Evolutionary conservation across 2,113 vertebrate genomes (phyloP), one percentile per base, ranked within the genome.

Genomic region (Mustela lutreola): DNA sequence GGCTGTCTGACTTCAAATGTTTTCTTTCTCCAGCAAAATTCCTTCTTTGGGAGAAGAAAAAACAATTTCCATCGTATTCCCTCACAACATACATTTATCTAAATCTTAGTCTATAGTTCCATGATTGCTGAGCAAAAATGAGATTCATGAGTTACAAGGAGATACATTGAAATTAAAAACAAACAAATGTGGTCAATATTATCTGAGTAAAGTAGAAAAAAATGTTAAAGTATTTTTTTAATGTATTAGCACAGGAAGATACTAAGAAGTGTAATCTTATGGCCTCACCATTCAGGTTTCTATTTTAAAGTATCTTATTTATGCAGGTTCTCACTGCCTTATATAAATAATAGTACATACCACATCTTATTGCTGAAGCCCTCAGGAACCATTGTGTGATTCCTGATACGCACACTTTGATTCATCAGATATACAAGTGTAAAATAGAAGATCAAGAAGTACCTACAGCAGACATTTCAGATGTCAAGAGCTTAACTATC

Each of bases 381-480:
- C 88, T 4, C 7, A 93, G 56, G 93, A 95, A 97, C 89, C 97
- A 98, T 96, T 92, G 94, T 94, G 78, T 65, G 92, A 91, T 96
- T 98, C 93, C 95, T 81, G 91, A 97, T 98, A 97, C 97, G 97
- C 80, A 67, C 98, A 97, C 91, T 98, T 98, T 97, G 97, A 97
- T 92, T 97, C 93, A 98, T 95, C 84, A 94, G 97, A 96, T 91
- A 97, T 48, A 94, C 6, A 19, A 18, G 71, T 73, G 88, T 98
- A 98, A 98, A 97, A 98, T 93, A 85, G 97, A 97, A 98, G 96
- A 97, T 98, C 87, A 98, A 98, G 97, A 98, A 96, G 97, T 84
- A 95, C 93, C 92, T 98, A 97, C 98, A 95, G 94, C 93, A 95
- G 28, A 90, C 88, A 98, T 98, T 98, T 98, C 96, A 96, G 81